Conservation (phyloP, 2,113 vertebrate species). For the Clinocottus analis region DNA sequence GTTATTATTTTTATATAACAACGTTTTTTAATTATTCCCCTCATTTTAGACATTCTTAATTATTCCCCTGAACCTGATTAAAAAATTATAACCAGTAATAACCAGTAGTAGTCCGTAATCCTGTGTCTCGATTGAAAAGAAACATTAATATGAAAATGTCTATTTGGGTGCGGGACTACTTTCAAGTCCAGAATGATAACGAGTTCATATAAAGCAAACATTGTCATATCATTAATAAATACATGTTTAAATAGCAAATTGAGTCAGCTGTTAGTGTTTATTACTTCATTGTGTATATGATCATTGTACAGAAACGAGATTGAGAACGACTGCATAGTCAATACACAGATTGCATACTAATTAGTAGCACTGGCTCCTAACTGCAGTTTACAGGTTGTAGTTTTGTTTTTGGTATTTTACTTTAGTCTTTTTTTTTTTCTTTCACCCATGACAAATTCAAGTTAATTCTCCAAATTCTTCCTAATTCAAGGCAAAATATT, state of each 20-base stretch:
- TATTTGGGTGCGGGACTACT: background rate
- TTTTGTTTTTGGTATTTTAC: background rate
- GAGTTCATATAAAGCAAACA: background rate
- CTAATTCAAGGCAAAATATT: background rate
- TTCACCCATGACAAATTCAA: background rate
- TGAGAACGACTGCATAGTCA: background rate
- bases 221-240: slow-evolving; percentile 3
- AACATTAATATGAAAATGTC: background rate
- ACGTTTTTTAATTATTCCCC: too few relatives aligned
- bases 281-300: background rate
- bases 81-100: too few relatives aligned
- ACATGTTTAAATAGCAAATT: background rate
- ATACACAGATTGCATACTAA: background rate
- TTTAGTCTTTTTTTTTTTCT: too few relatives aligned
- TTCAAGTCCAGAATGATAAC: background rate
- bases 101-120: too few relatives aligned
- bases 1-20: background rate
- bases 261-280: background rate
- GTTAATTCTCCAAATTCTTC: too few relatives aligned
- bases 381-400: background rate
- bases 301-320: slow-evolving; percentile 1
- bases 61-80: too few relatives aligned
- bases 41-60: too few relatives aligned
- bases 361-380: background rate
- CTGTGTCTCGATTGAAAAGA: background rate